Evolutionary conservation across 1,140 invertebrate genomes (phyloP).

Genomic region (Gryon sp.): DNA sequence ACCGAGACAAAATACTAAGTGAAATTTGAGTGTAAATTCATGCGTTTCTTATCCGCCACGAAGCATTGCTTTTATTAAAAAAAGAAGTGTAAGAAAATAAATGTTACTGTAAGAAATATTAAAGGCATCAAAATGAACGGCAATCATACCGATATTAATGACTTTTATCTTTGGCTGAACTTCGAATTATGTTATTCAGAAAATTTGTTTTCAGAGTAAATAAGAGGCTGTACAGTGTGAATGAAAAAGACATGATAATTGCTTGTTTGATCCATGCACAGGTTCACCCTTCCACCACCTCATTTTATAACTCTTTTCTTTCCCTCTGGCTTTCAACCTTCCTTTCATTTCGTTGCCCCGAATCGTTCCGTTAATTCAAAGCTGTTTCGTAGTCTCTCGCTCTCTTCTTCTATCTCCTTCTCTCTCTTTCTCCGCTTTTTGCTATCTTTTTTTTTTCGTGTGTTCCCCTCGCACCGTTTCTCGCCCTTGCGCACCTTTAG

Average conservation of each 20-base stretch:
- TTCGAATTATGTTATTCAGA: conserved; percentile 39
- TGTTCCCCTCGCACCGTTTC: neutral
- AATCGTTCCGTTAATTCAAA: conserved; percentile 69
- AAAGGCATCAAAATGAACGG: conserved; percentile 9
- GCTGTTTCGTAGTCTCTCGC: conserved; percentile 64
- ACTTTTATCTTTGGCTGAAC: conserved; percentile 23
- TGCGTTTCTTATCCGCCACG: too few species aligned
- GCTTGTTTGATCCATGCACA: conserved; percentile 61
- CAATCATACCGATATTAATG: conserved; percentile 28
- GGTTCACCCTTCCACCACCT: conserved; percentile 37
- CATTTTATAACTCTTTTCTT: conserved; percentile 57
- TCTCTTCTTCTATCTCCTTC: conserved; percentile 23
- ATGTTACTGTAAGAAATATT: conserved; percentile 10
- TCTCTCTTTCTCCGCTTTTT: conserved; percentile 10
- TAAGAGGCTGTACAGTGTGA: conserved; percentile 56
- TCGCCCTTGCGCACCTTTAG: conserved; percentile 9
- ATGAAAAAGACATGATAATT: conserved; percentile 67
- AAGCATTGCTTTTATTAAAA: too few species aligned
- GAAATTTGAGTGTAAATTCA: too few species aligned
- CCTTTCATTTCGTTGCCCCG: conserved; percentile 60
- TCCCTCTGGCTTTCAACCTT: conserved; percentile 54
- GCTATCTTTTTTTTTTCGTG: conserved; percentile 15
- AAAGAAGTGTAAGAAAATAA: conserved; percentile 21
- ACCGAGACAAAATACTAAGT: too few species aligned
- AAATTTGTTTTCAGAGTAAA: conserved; percentile 62